A percentile compares a stretch with the other conserved stretches of the same genome.
These are phyloP conservation scores for Caracal caracal DNA, from an alignment of 2,113 vertebrate genomes.

Conservation along the genomic window DNA sequence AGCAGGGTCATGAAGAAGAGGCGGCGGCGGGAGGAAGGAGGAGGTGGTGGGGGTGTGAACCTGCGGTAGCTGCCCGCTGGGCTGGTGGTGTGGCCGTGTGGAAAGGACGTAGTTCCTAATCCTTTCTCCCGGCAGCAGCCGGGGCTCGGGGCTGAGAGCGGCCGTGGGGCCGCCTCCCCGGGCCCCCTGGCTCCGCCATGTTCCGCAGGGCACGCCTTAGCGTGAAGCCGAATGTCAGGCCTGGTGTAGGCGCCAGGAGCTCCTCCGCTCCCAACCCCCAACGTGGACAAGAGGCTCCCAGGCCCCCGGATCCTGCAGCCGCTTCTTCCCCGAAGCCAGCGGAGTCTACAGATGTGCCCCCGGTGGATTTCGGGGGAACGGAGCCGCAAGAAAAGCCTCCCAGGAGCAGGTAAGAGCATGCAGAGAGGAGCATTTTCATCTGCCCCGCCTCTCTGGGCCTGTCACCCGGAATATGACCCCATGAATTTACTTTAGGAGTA, in stretches of 20 bases:
- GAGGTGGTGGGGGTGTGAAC: slow-evolving; percentile 42
- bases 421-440: neutral
- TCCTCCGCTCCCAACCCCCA: neutral
- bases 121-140: neutral
- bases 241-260: slow-evolving; percentile 79
- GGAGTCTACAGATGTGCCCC: slow-evolving; percentile 1
- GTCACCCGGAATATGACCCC: neutral
- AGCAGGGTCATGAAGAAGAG: slow-evolving; percentile 80
- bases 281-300: slow-evolving; percentile 23
- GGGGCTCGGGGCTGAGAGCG: slow-evolving; percentile 61
- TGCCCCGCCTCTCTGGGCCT: neutral
- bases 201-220: slow-evolving; percentile 94
- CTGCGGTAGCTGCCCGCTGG: slow-evolving; percentile 50
- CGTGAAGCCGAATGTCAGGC: slow-evolving; percentile 92
- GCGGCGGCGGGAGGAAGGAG: slow-evolving; percentile 69
- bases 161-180: slow-evolving; percentile 35
- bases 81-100: neutral
- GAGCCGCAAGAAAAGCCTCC: slow-evolving; percentile 33
- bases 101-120: neutral
- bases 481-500: neutral
- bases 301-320: slow-evolving; percentile 29
- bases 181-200: slow-evolving; percentile 86
- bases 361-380: neutral
- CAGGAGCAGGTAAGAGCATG: slow-evolving; percentile 15
- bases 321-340: neutral